A percentile compares a stretch with the other conserved stretches of the same genome.
Conservation (phyloP, 30 jellyfish, hydroid and myxozoan genomes). For the Aurelia aurita complex sp. Pacific region DNA sequence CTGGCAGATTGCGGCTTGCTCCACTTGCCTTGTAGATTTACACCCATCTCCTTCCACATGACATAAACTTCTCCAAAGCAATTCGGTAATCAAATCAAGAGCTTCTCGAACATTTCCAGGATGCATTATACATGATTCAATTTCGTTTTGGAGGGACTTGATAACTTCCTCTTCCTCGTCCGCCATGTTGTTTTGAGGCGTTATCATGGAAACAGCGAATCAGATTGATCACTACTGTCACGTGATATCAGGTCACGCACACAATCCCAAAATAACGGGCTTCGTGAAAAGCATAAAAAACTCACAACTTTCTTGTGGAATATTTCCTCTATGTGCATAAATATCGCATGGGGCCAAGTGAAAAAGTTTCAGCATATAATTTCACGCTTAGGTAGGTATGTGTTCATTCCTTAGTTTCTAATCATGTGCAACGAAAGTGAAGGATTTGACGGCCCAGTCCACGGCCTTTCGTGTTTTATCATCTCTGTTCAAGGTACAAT, state of each 20-base stretch:
- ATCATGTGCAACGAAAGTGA: constrained; percentile 27
- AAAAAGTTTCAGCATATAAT: background rate
- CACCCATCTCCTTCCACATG: too few relatives aligned
- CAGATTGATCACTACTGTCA: constrained; percentile 3
- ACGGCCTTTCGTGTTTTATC: too few relatives aligned
- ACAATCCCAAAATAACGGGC: constrained; percentile 21
- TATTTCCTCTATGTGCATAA: constrained; percentile 8
- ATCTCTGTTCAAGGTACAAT: too few relatives aligned
- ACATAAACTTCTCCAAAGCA: too few relatives aligned
- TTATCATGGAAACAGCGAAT: constrained; percentile 24
- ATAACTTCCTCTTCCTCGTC: constrained; percentile 4
- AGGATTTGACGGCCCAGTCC: constrained; percentile 16
- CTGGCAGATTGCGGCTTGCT: too few relatives aligned
- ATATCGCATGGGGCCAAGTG: constrained; percentile 30
- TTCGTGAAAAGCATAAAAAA: constrained; percentile 1
- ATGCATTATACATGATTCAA: too few relatives aligned
- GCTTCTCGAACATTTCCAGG: too few relatives aligned
- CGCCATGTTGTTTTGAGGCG: constrained; percentile 34
- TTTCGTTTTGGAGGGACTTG: too few relatives aligned
- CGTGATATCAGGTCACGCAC: constrained; percentile 1
- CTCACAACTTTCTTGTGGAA: background rate
- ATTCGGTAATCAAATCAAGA: too few relatives aligned
- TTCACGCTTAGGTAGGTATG: constrained; percentile 29
- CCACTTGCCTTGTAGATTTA: too few relatives aligned
- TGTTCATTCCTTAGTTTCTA: constrained; percentile 1